Conservation (phyloP, 1,140 invertebrate genomes). For the Cylas formicarius region DNA sequence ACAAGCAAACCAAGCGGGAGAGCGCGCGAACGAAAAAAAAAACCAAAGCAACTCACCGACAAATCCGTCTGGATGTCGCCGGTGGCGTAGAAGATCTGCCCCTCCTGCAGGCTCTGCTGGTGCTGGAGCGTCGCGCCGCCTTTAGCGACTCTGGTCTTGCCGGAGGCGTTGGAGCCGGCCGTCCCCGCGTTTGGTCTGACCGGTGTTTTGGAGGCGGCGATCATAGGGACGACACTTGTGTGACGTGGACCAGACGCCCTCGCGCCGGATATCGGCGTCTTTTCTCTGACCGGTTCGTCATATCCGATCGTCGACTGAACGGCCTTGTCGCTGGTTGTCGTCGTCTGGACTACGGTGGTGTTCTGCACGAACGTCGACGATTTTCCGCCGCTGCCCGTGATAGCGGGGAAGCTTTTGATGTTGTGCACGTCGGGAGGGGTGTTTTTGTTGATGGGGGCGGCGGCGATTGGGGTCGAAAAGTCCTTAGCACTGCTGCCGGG, state of each 20-base stretch:
- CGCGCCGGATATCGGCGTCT: constrained; percentile 5
- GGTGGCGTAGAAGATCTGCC: constrained; percentile 28
- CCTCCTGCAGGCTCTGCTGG: background rate
- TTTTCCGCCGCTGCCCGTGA: constrained; percentile 13
- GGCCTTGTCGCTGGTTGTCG: constrained; percentile 16
- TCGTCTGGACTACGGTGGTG: constrained; percentile 2
- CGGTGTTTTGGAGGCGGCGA: constrained; percentile 5
- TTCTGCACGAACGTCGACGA: constrained; percentile 1
- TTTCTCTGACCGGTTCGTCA: constrained; percentile 12
- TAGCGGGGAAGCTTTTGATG: constrained; percentile 29
- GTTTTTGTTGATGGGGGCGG: constrained; percentile 3
- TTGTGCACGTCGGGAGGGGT: constrained; percentile 29
- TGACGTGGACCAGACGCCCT: background rate
- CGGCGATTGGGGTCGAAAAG: background rate
- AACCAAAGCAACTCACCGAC: constrained; percentile 23
- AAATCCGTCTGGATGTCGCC: constrained; percentile 25
- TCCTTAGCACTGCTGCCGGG: background rate
- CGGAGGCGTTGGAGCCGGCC: constrained; percentile 1
- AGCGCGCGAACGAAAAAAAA: constrained; percentile 2
- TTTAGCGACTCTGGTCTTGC: constrained; percentile 14
- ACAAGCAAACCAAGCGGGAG: background rate
- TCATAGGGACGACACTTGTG: background rate
- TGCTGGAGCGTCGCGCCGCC: background rate
- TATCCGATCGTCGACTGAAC: constrained; percentile 18
- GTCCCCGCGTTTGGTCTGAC: constrained; percentile 4